These are phyloP conservation scores for Apis laboriosa DNA, from an alignment of 1,140 invertebrate genomes.

Conservation along the genomic window DNA sequence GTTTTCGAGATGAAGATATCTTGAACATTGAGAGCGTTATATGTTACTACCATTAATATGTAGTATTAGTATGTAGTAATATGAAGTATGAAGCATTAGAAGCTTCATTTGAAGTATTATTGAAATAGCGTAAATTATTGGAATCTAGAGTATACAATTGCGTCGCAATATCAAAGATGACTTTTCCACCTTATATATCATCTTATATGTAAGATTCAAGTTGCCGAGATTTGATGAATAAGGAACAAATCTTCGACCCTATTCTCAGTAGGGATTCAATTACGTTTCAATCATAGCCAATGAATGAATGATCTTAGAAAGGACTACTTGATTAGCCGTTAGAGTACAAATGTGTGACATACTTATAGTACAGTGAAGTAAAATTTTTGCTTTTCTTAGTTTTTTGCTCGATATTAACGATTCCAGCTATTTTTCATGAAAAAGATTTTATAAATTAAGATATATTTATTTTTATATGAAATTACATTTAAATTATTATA, in stretches of 20 bases:
- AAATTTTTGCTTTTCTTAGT: neutral
- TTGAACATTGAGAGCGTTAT: too few relatives aligned
- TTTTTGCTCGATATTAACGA: neutral
- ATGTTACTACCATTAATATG: too few relatives aligned
- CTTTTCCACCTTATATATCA: too few relatives aligned
- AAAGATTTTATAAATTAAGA: neutral
- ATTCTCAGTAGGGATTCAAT: conserved; percentile 19
- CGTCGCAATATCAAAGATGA: too few relatives aligned
- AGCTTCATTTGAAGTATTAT: too few relatives aligned
- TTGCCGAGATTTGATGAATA: neutral
- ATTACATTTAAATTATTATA: neutral
- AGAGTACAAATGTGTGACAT: neutral
- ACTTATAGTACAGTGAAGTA: neutral
- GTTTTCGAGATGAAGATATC: too few relatives aligned
- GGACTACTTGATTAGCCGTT: conserved; percentile 16
- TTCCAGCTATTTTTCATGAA: neutral
- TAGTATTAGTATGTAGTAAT: too few relatives aligned
- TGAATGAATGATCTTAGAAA: neutral
- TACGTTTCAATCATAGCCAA: conserved; percentile 10
- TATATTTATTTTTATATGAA: neutral
- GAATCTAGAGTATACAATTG: too few relatives aligned
- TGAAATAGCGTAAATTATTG: too few relatives aligned
- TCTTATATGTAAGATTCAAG: neutral
- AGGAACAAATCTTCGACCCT: conserved; percentile 4
- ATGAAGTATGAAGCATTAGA: too few relatives aligned